Evolutionary conservation across 2,797 vertebrate species (phyloP).

Genomic region (Notoglanidium macrostoma): DNA sequence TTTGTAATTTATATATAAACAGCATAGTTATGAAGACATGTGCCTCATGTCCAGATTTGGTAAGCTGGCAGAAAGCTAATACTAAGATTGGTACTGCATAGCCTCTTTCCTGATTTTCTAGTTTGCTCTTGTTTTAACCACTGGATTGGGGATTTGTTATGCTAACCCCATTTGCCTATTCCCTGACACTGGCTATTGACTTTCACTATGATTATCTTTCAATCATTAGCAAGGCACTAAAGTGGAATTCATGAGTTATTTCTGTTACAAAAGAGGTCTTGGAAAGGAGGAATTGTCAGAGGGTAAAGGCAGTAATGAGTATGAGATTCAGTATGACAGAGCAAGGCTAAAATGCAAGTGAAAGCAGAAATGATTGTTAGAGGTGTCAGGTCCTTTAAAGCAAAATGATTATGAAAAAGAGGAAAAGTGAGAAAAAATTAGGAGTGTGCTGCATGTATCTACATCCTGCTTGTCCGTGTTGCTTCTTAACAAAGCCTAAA

Average conservation of each 20-base stretch:
- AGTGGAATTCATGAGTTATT: background rate
- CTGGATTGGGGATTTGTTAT: background rate
- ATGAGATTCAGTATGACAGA: constrained; percentile 41
- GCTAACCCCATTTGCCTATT: background rate
- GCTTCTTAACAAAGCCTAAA: constrained; percentile 42
- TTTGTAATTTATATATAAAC: background rate
- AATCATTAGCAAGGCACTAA: background rate
- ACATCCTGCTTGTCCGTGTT: constrained; percentile 27
- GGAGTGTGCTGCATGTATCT: constrained; percentile 40
- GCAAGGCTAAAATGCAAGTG: constrained; percentile 45
- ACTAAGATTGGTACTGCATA: background rate
- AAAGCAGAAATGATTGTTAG: constrained; percentile 46
- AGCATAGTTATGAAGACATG: background rate
- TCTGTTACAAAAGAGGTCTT: background rate
- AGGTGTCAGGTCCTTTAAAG: constrained; percentile 48
- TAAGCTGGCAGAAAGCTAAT: background rate
- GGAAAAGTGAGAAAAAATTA: constrained; percentile 38
- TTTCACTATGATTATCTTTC: background rate
- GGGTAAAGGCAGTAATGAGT: background rate
- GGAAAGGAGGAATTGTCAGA: background rate
- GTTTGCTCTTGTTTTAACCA: background rate
- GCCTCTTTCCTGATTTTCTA: too few species aligned
- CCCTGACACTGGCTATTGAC: background rate
- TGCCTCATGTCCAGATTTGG: background rate
- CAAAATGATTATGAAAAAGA: constrained; percentile 49